These are phyloP conservation scores for Drosophila mimetica DNA, from an alignment of 2,888 invertebrate species.

Conservation along the genomic window DNA sequence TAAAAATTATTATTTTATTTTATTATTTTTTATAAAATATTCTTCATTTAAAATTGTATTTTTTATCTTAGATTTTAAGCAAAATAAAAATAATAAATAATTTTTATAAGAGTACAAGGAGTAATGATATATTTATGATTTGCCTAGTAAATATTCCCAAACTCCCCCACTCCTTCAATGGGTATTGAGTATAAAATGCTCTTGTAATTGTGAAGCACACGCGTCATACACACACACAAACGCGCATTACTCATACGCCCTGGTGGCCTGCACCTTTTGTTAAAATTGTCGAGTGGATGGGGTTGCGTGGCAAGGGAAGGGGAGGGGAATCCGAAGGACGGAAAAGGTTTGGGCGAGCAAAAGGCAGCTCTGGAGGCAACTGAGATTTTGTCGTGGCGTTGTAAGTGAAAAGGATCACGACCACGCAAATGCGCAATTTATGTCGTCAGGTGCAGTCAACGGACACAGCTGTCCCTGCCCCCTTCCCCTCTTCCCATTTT, in stretches of 20 bases:
- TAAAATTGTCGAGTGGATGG: slow-evolving; percentile 4
- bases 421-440: slow-evolving; percentile 68
- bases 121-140: background rate
- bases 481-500: slow-evolving; percentile 14
- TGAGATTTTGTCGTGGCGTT: slow-evolving; percentile 51
- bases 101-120: too few species aligned
- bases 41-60: too few species aligned
- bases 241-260: slow-evolving; percentile 44
- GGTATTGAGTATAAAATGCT: slow-evolving; percentile 38
- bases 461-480: slow-evolving; percentile 40
- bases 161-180: background rate
- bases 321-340: too few species aligned
- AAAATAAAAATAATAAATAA: too few species aligned
- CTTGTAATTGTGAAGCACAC: slow-evolving; percentile 34
- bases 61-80: too few species aligned
- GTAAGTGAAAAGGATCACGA: slow-evolving; percentile 39
- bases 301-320: slow-evolving; percentile 2
- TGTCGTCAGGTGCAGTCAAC: slow-evolving; percentile 47
- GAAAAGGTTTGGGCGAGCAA: slow-evolving; percentile 8
- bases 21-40: background rate
- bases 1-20: background rate
- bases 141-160: background rate
- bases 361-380: slow-evolving; percentile 22
- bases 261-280: slow-evolving; percentile 37
- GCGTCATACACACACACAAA: slow-evolving; percentile 29